Base-by-base conservation (phyloP, 2,113 vertebrate genomes). In the Corythaixoides concolor region DNA sequence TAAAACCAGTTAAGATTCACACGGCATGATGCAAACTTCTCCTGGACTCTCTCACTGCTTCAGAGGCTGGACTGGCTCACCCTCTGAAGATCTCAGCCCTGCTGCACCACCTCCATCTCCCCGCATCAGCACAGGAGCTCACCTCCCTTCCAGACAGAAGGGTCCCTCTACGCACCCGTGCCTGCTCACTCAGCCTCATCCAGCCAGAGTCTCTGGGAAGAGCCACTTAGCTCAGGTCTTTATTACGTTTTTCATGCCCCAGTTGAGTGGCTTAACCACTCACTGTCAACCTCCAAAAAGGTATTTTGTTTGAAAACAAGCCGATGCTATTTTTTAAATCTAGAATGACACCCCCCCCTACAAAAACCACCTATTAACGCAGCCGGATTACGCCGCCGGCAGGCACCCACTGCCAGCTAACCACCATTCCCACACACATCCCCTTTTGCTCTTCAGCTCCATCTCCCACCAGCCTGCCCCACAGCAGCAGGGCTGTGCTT, bases 171-270 rank as follows among this genome's bases (percentile, higher is more conserved):
- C 0, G 1, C 28, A 13, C 4, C 32, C 0, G 0, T 12, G 35
- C 9, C 81, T 19, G 24, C 41, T 30, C 33, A 28, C 2, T 0
- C 3, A 49, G 41, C 64, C 60, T 43, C 3, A 0, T 12, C 52
- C 77, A 52, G n/a, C 6, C 39, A 5, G 8, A 0, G 9, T 9
- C 19, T 33, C 22, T 8, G 35, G 27, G 33, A 69, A 60, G 6
- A 89, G 4, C 22, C 56, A 4, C 85, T 55, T 22, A 16, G 12
- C 43, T 79, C 23, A 0, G 28, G 1, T 78, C 23, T 64, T 79
- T 7, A 30, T 49, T 3, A 26, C 15, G 21, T 47, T 59, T 41
- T 30, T 28, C 81, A 33, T 7, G 39, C 37, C n/a, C 37, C 52
- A n/a, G 41, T 33, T n/a, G 49, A 77, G n/a, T 52, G 63, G 28